Base-by-base conservation (phyloP, 2,888 invertebrate species). In the Muschampia plurimacula region DNA sequence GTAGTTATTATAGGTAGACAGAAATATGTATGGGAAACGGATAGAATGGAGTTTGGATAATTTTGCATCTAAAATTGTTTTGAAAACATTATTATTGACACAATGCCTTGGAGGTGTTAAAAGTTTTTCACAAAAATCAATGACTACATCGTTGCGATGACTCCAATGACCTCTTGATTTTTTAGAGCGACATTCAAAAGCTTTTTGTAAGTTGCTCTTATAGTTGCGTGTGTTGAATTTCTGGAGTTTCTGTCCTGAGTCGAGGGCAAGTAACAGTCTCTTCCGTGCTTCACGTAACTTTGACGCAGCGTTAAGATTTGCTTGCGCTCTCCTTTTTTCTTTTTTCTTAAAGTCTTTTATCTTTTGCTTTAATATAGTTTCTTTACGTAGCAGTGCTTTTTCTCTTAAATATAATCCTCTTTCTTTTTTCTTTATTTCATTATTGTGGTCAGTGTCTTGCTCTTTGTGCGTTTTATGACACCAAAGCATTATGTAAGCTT, bases 211-310 rank as follows among this genome's bases (percentile, higher is more conserved):
- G 22, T 13, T 57, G n/a, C 10, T 22, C 12, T 74, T 68, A 55
- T 41, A 55, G 39, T 55, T 67, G 36, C 15, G 32, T 52, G 9
- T 12, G 36, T 62, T n/a, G 15, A 62, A 62, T 72, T 62, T 62
- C 67, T 71, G 65, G 49, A 36, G 15, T 66, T 67, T 62, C 4
- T 55, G 39, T 13, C 15, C 49, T 3, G 65, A 65, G 28, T 67
- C 39, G 36, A 72, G 49, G 62, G 59, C 60, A 28, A 62, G 22
- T 57, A 77, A 69, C 68, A 86, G 73, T 72, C 81, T 80, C 66
- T 82, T 84, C 63, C 79, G 82, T 6, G 85, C 83, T 73, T 73
- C 63, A 12, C 80, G 77, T 65, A 86, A 77, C 81, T 82, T 83
- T 5, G 74, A 75, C 15, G 83, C 82, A 13, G 84, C 81, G 68